Conservation (phyloP, 2,113 vertebrate genomes). For the Ceuthmochares aereus region DNA sequence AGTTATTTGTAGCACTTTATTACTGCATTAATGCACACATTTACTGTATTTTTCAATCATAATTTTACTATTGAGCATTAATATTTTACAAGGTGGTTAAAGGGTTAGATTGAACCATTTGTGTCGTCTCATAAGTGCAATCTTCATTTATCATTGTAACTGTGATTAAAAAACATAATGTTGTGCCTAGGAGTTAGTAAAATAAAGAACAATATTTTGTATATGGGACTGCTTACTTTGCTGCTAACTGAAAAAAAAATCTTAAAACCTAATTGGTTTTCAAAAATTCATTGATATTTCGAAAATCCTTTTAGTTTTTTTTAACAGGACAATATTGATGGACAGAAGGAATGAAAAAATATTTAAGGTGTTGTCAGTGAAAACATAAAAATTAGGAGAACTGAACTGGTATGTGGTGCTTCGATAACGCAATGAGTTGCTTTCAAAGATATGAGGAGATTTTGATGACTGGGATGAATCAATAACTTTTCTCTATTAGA, state of each 20-base stretch:
- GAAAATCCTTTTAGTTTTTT: background rate
- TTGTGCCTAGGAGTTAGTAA: background rate
- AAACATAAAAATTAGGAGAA: background rate
- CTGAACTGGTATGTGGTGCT: background rate
- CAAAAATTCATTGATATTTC: background rate
- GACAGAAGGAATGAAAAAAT: background rate
- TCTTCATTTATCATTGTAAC: background rate
- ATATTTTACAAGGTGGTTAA: background rate
- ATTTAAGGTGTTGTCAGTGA: background rate
- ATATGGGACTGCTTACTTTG: background rate
- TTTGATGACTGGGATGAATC: background rate
- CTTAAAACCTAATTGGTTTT: background rate
- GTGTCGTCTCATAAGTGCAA: background rate
- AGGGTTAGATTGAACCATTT: background rate
- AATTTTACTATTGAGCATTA: background rate
- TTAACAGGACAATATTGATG: background rate
- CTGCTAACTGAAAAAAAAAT: background rate
- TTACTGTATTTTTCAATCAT: background rate
- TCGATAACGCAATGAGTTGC: background rate
- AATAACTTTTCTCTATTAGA: background rate
- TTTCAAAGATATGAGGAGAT: background rate
- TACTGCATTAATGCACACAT: background rate
- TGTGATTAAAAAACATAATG: background rate
- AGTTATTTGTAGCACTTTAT: background rate
- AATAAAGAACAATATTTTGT: background rate